phyloP scores from a whole-genome alignment of 1,140 invertebrate genomes.

The Camponotus pennsylvanicus region DNA sequence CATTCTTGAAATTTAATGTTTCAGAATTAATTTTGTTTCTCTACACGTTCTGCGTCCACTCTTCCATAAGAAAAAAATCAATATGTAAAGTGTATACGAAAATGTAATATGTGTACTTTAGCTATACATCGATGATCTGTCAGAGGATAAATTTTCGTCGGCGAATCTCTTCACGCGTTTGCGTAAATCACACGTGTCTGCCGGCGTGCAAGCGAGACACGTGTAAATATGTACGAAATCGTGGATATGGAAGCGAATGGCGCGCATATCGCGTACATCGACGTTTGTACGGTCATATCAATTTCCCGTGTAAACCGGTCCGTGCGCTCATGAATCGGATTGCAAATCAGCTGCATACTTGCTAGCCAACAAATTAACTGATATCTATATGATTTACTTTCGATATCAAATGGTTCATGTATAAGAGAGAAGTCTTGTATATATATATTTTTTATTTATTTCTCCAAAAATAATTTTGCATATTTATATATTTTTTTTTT shows the following conservation, averaged over 20 bases:
- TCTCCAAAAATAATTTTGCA: too few relatives aligned
- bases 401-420: too few relatives aligned
- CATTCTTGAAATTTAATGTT: background rate
- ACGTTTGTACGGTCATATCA: constrained; percentile 64
- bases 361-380: constrained; percentile 67
- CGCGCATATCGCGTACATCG: constrained; percentile 12
- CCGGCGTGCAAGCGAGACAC: constrained; percentile 30
- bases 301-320: constrained; percentile 59
- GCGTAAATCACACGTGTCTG: constrained; percentile 66
- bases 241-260: constrained; percentile 37
- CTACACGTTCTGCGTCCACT: background rate
- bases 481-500: too few relatives aligned
- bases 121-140: constrained; percentile 45
- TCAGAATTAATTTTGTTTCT: background rate
- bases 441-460: too few relatives aligned
- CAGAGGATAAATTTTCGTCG: constrained; percentile 61
- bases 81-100: background rate
- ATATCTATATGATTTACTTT: background rate
- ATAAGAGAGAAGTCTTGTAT: too few relatives aligned
- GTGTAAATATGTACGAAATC: constrained; percentile 72
- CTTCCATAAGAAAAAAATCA: background rate
- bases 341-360: constrained; percentile 69
- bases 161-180: constrained; percentile 62
- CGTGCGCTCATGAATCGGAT: constrained; percentile 61
- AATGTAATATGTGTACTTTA: constrained; percentile 14